A percentile compares a stretch with the other conserved stretches of the same genome.
Evolutionary conservation across 2,113 vertebrate species (phyloP).

Genomic region (Cynoglossus semilaevis): DNA sequence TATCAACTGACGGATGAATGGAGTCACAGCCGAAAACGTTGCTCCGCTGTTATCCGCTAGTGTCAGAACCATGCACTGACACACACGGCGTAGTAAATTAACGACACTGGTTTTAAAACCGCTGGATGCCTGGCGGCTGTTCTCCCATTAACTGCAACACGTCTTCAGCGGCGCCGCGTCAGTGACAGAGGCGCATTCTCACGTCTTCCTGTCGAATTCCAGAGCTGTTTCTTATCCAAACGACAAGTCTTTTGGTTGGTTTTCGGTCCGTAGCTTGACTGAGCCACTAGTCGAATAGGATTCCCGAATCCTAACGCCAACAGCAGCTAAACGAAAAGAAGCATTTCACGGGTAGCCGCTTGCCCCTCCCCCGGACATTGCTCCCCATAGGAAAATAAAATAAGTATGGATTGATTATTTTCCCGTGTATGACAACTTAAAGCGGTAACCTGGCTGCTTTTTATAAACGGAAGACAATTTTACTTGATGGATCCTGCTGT

Average conservation of each 20-base stretch:
- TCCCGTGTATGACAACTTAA: conserved; percentile 47
- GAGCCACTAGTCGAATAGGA: conserved; percentile 42
- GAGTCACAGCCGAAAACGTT: too few relatives aligned
- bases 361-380: conserved; percentile 56
- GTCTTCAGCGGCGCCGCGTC: conserved; percentile 50
- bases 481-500: conserved; percentile 16
- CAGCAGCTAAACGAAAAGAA: conserved; percentile 25
- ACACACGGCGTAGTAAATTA: neutral
- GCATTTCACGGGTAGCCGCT: conserved; percentile 46
- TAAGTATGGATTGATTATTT: conserved; percentile 36
- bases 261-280: conserved; percentile 10
- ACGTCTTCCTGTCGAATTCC: conserved; percentile 22
- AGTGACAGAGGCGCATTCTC: conserved; percentile 23
- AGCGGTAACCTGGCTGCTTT: conserved; percentile 47
- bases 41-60: too few relatives aligned
- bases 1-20: conserved; percentile 43
- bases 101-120: conserved; percentile 10
- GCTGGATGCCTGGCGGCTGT: conserved; percentile 10
- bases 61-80: too few relatives aligned
- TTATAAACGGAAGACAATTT: conserved; percentile 8
- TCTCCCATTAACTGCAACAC: conserved; percentile 49
- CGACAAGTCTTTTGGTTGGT: conserved; percentile 1
- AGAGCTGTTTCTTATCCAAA: conserved; percentile 16
- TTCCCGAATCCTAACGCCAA: conserved; percentile 47
- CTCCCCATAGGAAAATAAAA: conserved; percentile 31